These are phyloP conservation scores for Temnothorax rugatulus DNA, from an alignment of 2,888 invertebrate genomes.

Conservation along the genomic window DNA sequence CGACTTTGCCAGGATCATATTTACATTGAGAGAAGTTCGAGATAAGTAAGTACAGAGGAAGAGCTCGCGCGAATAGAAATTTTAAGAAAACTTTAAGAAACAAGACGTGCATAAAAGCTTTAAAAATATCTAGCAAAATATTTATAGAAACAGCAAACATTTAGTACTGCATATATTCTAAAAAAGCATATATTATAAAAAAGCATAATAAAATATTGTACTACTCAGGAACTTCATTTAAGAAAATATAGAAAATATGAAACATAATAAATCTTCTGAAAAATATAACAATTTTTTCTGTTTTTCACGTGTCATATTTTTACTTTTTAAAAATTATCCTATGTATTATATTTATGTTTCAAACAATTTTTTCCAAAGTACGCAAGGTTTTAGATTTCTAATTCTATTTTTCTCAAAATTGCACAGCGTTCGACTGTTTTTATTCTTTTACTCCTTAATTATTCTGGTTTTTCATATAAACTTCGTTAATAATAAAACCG, in stretches of 20 bases:
- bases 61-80: constrained; percentile 25
- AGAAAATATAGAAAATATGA: neutral
- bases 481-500: neutral
- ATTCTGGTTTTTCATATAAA: constrained; percentile 4
- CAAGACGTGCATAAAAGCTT: constrained; percentile 30
- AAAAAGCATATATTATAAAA: neutral
- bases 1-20: constrained; percentile 39
- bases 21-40: constrained; percentile 43
- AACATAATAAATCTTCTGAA: neutral
- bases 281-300: neutral
- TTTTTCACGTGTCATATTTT: neutral
- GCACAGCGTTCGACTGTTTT: neutral
- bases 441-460: neutral
- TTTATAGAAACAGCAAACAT: neutral
- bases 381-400: neutral
- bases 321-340: neutral
- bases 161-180: neutral
- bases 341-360: neutral
- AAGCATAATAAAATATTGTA: neutral
- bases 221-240: neutral
- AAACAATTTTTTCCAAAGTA: constrained; percentile 2
- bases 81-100: constrained; percentile 45
- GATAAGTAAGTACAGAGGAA: constrained; percentile 17
- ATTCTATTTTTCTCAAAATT: constrained; percentile 15
- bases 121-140: neutral